Evolutionary conservation across 2,888 invertebrate species (phyloP).

Genomic region (Morpho helenor): DNA sequence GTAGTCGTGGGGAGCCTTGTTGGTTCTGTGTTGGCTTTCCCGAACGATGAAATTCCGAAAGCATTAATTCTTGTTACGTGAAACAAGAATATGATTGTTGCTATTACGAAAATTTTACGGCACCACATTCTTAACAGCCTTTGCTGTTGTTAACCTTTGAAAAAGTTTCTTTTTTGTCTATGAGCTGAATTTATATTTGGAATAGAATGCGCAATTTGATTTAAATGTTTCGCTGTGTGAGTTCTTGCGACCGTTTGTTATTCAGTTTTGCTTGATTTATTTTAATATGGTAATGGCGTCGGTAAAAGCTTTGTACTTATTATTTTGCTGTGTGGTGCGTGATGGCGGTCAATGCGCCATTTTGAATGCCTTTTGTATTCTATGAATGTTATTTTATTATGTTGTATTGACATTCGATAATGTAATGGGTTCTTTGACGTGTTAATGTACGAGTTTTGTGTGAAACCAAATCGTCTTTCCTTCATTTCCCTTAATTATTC

Average conservation of each 20-base stretch:
- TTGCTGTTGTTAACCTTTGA: not conserved
- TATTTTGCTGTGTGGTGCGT: conserved; percentile 25
- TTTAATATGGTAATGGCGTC: conserved; percentile 12
- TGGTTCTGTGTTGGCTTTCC: conserved; percentile 65
- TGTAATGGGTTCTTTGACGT: conserved; percentile 7
- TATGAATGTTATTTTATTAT: conserved; percentile 15
- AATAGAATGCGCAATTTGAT: not conserved
- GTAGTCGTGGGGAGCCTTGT: conserved; percentile 60
- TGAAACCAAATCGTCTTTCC: not conserved
- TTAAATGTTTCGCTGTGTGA: not conserved
- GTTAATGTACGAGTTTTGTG: conserved; percentile 2
- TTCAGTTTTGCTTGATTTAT: conserved; percentile 10
- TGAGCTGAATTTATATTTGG: conserved; percentile 21
- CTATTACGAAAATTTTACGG: conserved; percentile 13
- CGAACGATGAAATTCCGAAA: conserved; percentile 66
- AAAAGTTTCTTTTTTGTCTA: conserved; percentile 3
- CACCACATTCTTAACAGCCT: conserved; percentile 17
- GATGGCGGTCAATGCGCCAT: conserved; percentile 30
- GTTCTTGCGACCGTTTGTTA: not conserved
- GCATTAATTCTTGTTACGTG: conserved; percentile 36
- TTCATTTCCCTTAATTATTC: not conserved
- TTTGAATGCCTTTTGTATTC: conserved; percentile 17
- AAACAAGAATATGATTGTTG: conserved; percentile 40
- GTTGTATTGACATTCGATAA: conserved; percentile 8
- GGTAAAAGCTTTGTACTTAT: conserved; percentile 13